Percentiles rank a stretch among this genome's conserved stretches.
Conservation (phyloP, 2,888 invertebrate species). For the Charanyca ferruginea region DNA sequence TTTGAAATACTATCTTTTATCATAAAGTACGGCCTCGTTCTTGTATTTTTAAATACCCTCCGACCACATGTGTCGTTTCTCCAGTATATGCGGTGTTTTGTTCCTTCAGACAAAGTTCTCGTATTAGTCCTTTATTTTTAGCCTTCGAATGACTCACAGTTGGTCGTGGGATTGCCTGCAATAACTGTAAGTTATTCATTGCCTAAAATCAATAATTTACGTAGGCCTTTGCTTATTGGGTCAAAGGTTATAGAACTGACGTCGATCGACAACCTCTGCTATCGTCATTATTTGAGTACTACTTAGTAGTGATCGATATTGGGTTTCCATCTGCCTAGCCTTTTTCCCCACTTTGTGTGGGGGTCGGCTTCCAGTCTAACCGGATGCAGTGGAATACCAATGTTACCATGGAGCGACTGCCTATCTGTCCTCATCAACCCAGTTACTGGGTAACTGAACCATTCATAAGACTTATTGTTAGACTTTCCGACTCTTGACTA, state of each 20-base stretch:
- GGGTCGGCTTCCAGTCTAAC: no score
- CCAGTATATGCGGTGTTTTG: constrained; percentile 1
- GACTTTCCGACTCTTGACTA: no score
- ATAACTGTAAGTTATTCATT: constrained; percentile 27
- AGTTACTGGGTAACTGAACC: no score
- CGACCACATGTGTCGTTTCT: constrained; percentile 18
- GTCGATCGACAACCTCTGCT: constrained; percentile 18
- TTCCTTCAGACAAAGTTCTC: constrained; percentile 9
- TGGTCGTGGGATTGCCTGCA: constrained; percentile 18
- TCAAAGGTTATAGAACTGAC: constrained; percentile 41
- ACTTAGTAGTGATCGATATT: constrained; percentile 9
- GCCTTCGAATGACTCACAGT: constrained; percentile 28
- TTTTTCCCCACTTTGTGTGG: no score
- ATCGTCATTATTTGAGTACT: constrained; percentile 2
- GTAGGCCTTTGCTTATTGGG: constrained; percentile 22
- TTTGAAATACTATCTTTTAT: constrained; percentile 3
- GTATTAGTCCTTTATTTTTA: constrained; percentile 27
- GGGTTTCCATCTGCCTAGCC: no score
- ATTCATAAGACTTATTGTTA: no score
- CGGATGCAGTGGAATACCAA: no score
- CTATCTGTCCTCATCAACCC: no score
- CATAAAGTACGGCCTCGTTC: background rate
- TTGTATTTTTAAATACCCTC: background rate
- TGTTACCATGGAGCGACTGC: no score
- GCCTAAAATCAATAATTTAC: constrained; percentile 34